Conservation (phyloP, 2,113 vertebrate genomes). For the Brachypteracias leptosomus region DNA sequence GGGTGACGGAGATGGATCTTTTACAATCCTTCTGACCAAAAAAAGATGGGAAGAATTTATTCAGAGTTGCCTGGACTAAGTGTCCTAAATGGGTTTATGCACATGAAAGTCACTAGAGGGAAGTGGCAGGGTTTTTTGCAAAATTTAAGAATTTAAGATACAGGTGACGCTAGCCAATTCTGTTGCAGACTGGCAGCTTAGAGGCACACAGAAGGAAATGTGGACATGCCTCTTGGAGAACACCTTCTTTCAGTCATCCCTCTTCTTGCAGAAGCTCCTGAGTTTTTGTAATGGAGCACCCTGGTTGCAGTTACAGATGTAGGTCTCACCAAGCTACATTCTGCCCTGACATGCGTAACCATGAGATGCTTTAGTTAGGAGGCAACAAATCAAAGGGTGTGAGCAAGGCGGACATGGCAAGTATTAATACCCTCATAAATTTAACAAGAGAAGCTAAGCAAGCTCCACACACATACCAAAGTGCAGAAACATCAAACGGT, state of each 20-base stretch:
- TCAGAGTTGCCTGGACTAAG: background rate
- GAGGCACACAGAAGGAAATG: background rate
- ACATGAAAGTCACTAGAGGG: background rate
- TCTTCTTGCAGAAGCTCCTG: background rate
- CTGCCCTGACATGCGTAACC: background rate
- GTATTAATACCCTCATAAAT: background rate
- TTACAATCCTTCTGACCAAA: background rate
- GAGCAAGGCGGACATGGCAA: background rate
- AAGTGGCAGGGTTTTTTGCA: background rate
- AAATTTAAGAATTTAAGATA: background rate
- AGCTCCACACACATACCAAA: background rate
- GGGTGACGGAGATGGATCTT: background rate
- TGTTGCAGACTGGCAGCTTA: background rate
- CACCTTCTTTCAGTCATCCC: background rate
- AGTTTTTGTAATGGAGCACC: background rate
- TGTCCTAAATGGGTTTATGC: background rate
- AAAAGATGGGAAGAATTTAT: background rate
- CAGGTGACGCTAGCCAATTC: background rate
- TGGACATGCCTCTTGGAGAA: rapidly evolving
- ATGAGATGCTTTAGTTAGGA: background rate
- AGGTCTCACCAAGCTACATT: background rate
- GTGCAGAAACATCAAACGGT: background rate
- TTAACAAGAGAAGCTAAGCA: background rate
- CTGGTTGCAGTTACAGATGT: background rate
- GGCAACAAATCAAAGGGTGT: background rate